phyloP scores from a whole-genome alignment of 2,888 invertebrate species.

The Peribatodes rhomboidaria region DNA sequence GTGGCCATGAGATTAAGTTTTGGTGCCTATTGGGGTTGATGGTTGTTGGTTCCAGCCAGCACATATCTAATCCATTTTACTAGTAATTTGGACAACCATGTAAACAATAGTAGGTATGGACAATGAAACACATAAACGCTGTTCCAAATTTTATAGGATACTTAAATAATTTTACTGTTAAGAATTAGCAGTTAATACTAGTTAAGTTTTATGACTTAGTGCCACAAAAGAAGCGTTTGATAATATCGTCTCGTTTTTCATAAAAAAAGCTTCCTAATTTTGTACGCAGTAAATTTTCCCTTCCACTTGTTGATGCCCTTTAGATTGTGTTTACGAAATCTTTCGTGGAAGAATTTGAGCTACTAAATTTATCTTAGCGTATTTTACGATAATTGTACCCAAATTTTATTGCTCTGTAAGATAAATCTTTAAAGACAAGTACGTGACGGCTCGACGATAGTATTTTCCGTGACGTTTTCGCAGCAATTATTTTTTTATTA shows the following conservation, averaged over 20 bases:
- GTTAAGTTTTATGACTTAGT: not conserved
- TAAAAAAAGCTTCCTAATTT: constrained; percentile 50
- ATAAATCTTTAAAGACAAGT: constrained; percentile 42
- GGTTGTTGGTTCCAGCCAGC: too few species aligned
- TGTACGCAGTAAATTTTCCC: constrained; percentile 61
- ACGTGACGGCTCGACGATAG: constrained; percentile 42
- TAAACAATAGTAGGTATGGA: too few species aligned
- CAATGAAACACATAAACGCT: too few species aligned
- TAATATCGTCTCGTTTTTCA: constrained; percentile 51
- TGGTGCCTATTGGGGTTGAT: too few species aligned
- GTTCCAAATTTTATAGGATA: too few species aligned
- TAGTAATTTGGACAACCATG: too few species aligned
- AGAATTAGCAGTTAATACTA: not conserved
- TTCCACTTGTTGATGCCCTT: constrained; percentile 73
- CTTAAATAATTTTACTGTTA: too few species aligned
- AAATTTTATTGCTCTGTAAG: constrained; percentile 53
- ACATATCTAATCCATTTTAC: too few species aligned
- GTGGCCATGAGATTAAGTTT: too few species aligned
- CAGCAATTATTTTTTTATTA: constrained; percentile 41
- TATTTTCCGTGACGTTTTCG: constrained; percentile 30
- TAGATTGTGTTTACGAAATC: constrained; percentile 78
- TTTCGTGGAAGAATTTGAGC: constrained; percentile 73
- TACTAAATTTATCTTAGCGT: constrained; percentile 46
- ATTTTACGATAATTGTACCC: constrained; percentile 63
- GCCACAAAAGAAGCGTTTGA: constrained; percentile 33